phyloP scores from a whole-genome alignment of 1,140 invertebrate species.

The Parasteatoda tepidariorum region DNA sequence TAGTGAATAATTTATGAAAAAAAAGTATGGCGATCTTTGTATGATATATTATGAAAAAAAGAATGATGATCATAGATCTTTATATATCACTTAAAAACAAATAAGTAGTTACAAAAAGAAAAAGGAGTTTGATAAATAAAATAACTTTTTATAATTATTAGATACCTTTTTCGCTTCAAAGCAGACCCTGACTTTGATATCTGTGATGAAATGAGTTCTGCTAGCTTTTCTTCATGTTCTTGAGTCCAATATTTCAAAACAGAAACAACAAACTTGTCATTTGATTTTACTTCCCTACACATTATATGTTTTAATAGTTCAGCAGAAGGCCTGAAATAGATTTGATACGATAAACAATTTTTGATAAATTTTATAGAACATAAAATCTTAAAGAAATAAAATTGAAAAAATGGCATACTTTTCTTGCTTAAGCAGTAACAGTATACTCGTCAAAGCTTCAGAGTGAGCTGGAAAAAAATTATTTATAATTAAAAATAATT shows the following conservation, averaged over 20 bases:
- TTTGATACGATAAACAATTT: background rate
- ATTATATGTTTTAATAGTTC: slow-evolving; percentile 88
- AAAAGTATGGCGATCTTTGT: too few species aligned
- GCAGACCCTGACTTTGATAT: slow-evolving; percentile 75
- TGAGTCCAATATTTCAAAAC: slow-evolving; percentile 93
- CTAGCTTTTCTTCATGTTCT: slow-evolving; percentile 88
- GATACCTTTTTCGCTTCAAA: slow-evolving; percentile 90
- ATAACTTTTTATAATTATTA: too few species aligned
- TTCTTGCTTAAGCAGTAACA: slow-evolving; percentile 91
- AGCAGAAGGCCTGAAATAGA: slow-evolving; percentile 78
- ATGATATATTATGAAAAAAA: too few species aligned
- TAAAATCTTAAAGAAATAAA: background rate
- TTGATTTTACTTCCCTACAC: slow-evolving; percentile 79
- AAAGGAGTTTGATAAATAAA: too few species aligned
- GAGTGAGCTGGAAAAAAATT: slow-evolving; percentile 77
- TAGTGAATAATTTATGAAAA: too few species aligned
- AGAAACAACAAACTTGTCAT: slow-evolving; percentile 82
- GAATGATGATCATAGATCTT: too few species aligned
- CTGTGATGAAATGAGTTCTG: slow-evolving; percentile 79
- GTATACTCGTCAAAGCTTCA: slow-evolving; percentile 90
- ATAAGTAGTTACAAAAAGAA: too few species aligned
- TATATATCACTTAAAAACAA: too few species aligned
- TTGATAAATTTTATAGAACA: background rate
- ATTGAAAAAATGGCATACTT: slow-evolving; percentile 71
- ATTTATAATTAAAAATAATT: slow-evolving; percentile 25